Percentiles rank a stretch among this genome's conserved stretches.
Evolutionary conservation across 1,140 invertebrate genomes (phyloP).

Genomic region (Drosophila chauvacae): DNA sequence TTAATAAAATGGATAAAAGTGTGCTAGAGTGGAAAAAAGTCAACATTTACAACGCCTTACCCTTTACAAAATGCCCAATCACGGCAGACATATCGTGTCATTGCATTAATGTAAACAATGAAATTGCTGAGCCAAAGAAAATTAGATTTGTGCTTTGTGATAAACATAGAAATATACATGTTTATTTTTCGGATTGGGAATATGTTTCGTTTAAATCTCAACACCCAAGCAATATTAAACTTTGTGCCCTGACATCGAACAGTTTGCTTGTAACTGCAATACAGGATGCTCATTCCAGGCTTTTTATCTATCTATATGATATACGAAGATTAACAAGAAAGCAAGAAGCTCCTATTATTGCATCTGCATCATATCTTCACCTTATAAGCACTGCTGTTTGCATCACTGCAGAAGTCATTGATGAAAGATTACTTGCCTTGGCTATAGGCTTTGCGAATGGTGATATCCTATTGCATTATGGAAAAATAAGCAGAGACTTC

Average conservation of each 20-base stretch:
- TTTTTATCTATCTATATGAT: conserved; percentile 55
- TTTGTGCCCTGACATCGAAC: conserved; percentile 53
- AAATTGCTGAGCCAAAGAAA: conserved; percentile 1
- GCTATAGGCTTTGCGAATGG: conserved; percentile 62
- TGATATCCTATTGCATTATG: conserved; percentile 51
- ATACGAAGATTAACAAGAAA: conserved; percentile 43
- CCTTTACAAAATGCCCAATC: conserved; percentile 10
- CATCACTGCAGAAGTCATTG: conserved; percentile 24
- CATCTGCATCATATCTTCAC: conserved; percentile 12
- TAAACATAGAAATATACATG: conserved; percentile 35
- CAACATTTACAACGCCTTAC: conserved; percentile 38
- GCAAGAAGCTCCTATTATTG: conserved; percentile 39
- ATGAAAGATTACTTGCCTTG: conserved; percentile 43
- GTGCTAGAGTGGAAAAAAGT: conserved; percentile 69
- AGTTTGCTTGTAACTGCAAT: conserved; percentile 38
- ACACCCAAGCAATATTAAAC: conserved; percentile 16
- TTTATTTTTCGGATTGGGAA: conserved; percentile 44
- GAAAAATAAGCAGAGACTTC: conserved; percentile 42
- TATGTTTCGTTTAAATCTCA: conserved; percentile 42
- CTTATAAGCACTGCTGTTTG: conserved; percentile 29
- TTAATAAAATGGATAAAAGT: conserved; percentile 36
- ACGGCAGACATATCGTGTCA: conserved; percentile 42
- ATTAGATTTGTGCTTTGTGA: conserved; percentile 55
- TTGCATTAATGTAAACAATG: conserved; percentile 36
- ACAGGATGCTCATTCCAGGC: conserved; percentile 15